Evolutionary conservation across 2,888 invertebrate species (phyloP).

Genomic region (Archips xylosteana): DNA sequence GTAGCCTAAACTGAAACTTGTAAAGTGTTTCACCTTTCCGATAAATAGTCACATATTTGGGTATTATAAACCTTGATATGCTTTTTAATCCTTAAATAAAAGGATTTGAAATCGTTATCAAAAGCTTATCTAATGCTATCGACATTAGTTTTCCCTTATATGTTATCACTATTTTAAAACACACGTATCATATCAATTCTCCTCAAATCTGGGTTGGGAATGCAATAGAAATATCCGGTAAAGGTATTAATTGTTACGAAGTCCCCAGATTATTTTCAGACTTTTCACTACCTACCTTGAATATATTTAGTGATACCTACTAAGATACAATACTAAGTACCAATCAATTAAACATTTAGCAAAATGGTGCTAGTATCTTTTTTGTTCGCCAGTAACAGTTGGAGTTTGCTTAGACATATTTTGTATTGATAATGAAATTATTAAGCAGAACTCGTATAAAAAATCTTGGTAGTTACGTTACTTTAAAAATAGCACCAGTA

Average conservation of each 20-base stretch:
- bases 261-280: constrained; percentile 15
- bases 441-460: not conserved
- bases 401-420: not conserved
- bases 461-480: not conserved
- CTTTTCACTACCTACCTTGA: constrained; percentile 1
- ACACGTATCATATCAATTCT: not conserved
- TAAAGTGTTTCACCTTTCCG: not conserved
- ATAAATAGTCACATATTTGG: not conserved
- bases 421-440: not conserved
- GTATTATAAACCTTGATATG: not conserved
- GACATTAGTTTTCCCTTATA: not conserved
- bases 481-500: constrained; percentile 20
- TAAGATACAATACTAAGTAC: not conserved
- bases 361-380: not conserved
- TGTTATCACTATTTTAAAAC: not conserved
- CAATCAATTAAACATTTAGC: not conserved
- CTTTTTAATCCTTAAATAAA: not conserved
- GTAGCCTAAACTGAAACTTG: not conserved
- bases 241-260: not conserved
- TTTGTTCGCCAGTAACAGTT: not conserved
- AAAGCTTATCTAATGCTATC: not conserved
- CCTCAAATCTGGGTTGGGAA: constrained; percentile 28
- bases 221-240: constrained; percentile 19
- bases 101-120: not conserved
- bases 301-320: not conserved